Evolutionary conservation across 2,113 vertebrate species (phyloP), one percentile per base, ranked within the genome.

Genomic region (Octodon degus): DNA sequence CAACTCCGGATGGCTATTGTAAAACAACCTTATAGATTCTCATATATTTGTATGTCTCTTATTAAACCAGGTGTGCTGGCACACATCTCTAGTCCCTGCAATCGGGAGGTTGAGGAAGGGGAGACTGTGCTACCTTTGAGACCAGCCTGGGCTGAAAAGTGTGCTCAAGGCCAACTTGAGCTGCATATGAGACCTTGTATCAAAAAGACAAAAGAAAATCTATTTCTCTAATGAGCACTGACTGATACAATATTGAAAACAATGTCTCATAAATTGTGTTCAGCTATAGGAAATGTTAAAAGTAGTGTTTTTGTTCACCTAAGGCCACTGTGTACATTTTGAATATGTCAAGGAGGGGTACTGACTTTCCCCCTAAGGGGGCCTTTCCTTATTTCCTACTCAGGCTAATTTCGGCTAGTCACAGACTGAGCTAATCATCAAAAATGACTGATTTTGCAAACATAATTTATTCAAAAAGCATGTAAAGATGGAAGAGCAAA

Each of bases 291-390:
- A 96, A 37, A 92, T 34, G 89, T 89, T 76, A 76, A 40, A 93
- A 90, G 16, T 76, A 74, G 34, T 17, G 32, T 83, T 87, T 95
- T 93, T 90, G 19, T 90, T 93, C 40, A 83, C 82, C 20, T 96
- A 47, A 67, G 58, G 43, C 50, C 32, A 20, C 17, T 76, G 27
- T 72, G 40, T 76, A 86, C 34, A 63, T 91, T 88, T 80, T 92
- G 25, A 79, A 55, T 20, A 37, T 79, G 60, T 25, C 58, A 60
- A 53, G 17, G 24, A 67, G 67, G 7, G 14, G 37, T 86, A 32
- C 32, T 68, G 53, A 93, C 25, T 50, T 43, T 87, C 8, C 20
- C 84, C 37, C 12, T 5, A 70, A 70, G 58, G 40, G 20, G 10
- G 25, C 24, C 1, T 30, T 50, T 70, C 65, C 50, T 34, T n/a